Conservation (phyloP, 2,797 vertebrate species). For the Pampus argenteus region DNA sequence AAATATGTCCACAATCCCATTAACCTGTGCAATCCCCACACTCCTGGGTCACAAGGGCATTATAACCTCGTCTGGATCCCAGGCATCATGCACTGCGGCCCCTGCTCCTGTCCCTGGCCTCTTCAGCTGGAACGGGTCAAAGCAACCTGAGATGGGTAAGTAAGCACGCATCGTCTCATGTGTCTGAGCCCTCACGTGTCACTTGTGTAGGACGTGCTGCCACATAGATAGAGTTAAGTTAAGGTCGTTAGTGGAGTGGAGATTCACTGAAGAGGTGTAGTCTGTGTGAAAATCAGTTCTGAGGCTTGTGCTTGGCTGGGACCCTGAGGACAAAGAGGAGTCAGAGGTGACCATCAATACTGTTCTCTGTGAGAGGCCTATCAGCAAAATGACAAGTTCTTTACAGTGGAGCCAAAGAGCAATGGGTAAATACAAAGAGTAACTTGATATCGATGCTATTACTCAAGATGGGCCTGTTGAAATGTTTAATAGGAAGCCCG, state of each 20-base stretch:
- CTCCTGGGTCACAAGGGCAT: conserved; percentile 67
- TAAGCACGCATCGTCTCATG: conserved; percentile 65
- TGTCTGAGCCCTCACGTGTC: conserved; percentile 68
- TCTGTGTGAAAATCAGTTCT: conserved; percentile 48
- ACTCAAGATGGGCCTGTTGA: conserved; percentile 20
- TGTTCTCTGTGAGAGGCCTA: conserved; percentile 28
- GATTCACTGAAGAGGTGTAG: conserved; percentile 3
- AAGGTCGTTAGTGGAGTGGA: conserved; percentile 19
- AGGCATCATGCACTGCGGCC: conserved; percentile 56
- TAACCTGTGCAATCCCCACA: conserved; percentile 65
- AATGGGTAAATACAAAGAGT: conserved; percentile 20
- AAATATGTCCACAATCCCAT: conserved; percentile 43
- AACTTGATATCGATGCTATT: conserved; percentile 19
- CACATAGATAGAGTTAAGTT: conserved; percentile 34
- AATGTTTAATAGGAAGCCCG: conserved; percentile 25
- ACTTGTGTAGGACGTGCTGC: conserved; percentile 44
- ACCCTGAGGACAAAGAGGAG: not conserved
- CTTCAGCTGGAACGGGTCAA: conserved; percentile 52
- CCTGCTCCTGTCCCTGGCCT: conserved; percentile 59
- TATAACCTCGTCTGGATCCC: conserved; percentile 61
- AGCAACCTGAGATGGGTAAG: conserved; percentile 66
- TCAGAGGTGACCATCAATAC: conserved; percentile 26
- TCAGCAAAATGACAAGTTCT: conserved; percentile 20
- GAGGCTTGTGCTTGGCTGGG: conserved; percentile 18
- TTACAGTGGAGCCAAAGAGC: conserved; percentile 21